Percentiles rank a stretch among this genome's conserved stretches.
phyloP scores from a whole-genome alignment of 2,888 invertebrate genomes.

The Tetragonisca angustula region DNA sequence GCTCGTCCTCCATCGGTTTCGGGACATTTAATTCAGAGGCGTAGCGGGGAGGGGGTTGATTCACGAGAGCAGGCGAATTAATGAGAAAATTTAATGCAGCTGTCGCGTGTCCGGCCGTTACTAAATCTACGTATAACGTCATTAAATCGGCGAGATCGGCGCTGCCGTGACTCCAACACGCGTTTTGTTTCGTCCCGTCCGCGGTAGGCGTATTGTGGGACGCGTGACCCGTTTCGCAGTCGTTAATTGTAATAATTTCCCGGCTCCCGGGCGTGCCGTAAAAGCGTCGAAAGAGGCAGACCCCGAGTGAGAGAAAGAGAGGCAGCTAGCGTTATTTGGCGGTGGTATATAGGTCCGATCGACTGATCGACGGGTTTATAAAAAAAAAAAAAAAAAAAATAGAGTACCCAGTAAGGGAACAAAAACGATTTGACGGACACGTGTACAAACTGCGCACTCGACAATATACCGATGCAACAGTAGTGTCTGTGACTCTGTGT shows the following conservation, averaged over 20 bases:
- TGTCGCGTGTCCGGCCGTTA: conserved; percentile 50
- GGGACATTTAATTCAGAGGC: conserved; percentile 27
- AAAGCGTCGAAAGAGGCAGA: conserved; percentile 35
- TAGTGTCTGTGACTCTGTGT: background rate
- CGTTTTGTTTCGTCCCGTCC: conserved; percentile 50
- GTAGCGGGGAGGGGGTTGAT: background rate
- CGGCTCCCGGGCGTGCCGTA: conserved; percentile 46
- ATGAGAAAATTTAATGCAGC: conserved; percentile 60
- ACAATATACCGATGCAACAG: too few species aligned
- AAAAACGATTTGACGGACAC: background rate
- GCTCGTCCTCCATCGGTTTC: conserved; percentile 21
- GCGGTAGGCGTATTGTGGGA: conserved; percentile 36
- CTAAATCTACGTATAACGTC: conserved; percentile 61
- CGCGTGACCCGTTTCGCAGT: conserved; percentile 45
- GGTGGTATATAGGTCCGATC: background rate
- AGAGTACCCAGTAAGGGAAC: background rate
- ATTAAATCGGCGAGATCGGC: conserved; percentile 65
- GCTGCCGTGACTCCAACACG: conserved; percentile 27
- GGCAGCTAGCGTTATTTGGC: background rate
- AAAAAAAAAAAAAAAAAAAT: background rate
- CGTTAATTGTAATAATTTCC: conserved; percentile 68
- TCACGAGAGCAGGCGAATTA: conserved; percentile 45
- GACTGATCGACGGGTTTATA: background rate
- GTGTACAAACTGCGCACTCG: background rate
- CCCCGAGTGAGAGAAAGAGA: too few species aligned